Conservation (phyloP, 2,797 vertebrate genomes). For the Dermochelys coriacea region DNA sequence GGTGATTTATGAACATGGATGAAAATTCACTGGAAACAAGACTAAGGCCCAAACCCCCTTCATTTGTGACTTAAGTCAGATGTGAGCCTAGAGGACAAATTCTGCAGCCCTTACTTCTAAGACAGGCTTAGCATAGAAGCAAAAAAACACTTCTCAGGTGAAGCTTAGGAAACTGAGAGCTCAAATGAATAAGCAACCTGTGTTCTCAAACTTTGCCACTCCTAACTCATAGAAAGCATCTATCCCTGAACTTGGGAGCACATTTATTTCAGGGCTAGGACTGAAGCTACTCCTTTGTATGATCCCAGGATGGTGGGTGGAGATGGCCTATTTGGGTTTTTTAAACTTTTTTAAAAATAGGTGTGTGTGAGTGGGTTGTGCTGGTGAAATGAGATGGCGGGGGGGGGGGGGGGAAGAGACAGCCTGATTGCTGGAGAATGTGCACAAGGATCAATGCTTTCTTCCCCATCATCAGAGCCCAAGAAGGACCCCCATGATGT, state of each 20-base stretch:
- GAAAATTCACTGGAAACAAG: neutral
- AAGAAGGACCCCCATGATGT: neutral
- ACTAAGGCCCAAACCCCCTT: neutral
- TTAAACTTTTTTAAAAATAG: neutral
- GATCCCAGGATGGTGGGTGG: neutral
- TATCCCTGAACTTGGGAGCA: neutral
- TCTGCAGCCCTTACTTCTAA: rapidly evolving
- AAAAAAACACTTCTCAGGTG: neutral
- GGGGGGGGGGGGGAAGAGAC: too few relatives aligned
- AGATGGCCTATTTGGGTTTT: neutral
- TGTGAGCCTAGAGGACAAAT: neutral
- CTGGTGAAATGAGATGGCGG: neutral
- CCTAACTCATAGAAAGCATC: neutral
- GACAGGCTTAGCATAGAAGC: neutral
- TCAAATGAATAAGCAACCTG: neutral
- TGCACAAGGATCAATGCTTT: neutral
- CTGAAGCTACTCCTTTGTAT: neutral
- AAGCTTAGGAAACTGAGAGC: neutral
- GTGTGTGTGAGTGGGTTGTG: neutral
- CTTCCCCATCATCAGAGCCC: neutral
- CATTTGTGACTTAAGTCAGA: neutral
- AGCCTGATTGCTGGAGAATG: neutral
- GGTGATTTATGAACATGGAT: neutral
- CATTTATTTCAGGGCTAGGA: rapidly evolving
- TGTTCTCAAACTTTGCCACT: neutral